Percentiles rank a stretch among this genome's conserved stretches.
These are phyloP conservation scores for Neodon shergylaensis DNA, from an alignment of 2,113 vertebrate species.

Conservation along the genomic window DNA sequence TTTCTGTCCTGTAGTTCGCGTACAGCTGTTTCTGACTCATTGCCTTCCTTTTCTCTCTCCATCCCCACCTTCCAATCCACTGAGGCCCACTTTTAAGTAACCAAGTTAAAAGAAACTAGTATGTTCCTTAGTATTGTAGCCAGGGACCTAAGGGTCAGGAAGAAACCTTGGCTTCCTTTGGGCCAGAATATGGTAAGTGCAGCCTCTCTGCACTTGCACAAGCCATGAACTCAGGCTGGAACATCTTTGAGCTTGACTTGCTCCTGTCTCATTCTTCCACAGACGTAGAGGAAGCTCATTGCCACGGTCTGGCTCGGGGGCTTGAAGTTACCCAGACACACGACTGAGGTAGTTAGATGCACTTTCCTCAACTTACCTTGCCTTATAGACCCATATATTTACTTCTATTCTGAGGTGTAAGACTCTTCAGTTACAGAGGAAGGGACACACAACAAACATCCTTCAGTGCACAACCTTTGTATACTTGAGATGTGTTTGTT, in stretches of 20 bases:
- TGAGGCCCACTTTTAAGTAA: background rate
- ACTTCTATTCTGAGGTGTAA: background rate
- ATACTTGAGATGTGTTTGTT: background rate
- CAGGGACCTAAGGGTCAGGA: background rate
- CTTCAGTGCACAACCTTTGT: background rate
- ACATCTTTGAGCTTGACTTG: background rate
- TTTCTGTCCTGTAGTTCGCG: background rate
- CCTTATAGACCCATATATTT: background rate
- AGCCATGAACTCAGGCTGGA: background rate
- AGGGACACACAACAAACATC: too few species aligned
- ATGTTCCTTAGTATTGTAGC: constrained; percentile 18
- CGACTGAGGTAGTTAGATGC: background rate
- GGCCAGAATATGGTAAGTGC: background rate
- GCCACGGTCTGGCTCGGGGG: too few species aligned
- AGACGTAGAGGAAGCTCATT: background rate
- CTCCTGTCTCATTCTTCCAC: background rate
- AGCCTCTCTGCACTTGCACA: background rate
- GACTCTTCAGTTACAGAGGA: background rate
- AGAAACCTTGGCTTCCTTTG: background rate
- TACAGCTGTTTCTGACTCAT: background rate
- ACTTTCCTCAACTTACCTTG: background rate
- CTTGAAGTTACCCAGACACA: background rate
- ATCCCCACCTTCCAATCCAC: background rate
- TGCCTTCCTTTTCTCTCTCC: background rate
- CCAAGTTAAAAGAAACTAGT: background rate